These are phyloP conservation scores for Drosophila anomalata DNA, from an alignment of 2,888 invertebrate species.

Conservation along the genomic window DNA sequence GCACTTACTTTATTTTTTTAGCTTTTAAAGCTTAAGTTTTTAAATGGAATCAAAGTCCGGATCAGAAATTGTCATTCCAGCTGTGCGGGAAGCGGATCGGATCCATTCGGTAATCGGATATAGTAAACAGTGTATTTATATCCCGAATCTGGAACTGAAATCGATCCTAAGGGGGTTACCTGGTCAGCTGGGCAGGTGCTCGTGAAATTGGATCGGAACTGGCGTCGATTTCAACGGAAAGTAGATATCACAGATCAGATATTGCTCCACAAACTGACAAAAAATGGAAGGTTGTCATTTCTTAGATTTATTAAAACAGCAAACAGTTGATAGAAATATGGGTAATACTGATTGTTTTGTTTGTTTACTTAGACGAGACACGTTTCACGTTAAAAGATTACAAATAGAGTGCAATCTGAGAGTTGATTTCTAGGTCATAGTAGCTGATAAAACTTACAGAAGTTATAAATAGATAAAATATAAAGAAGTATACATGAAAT, in stretches of 20 bases:
- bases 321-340: background rate
- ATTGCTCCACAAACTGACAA: background rate
- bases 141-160: constrained; percentile 13
- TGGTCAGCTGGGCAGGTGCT: constrained; percentile 24
- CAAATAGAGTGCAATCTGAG: background rate
- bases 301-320: background rate
- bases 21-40: background rate
- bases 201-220: background rate
- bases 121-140: constrained; percentile 2
- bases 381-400: background rate
- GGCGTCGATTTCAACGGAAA: constrained; percentile 16
- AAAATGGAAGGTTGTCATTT: background rate
- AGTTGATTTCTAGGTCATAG: background rate
- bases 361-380: too few species aligned
- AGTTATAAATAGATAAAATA: background rate
- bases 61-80: constrained; percentile 22
- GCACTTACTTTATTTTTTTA: background rate
- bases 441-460: background rate
- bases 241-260: constrained; percentile 17
- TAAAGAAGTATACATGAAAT: too few species aligned
- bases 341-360: background rate
- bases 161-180: constrained; percentile 25
- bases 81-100: constrained; percentile 24
- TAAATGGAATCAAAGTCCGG: constrained; percentile 17
- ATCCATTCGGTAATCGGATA: constrained; percentile 30